Evolutionary conservation across 1,140 invertebrate species (phyloP), one percentile per base, ranked within the genome.

Genomic region (Bombus polaris): DNA sequence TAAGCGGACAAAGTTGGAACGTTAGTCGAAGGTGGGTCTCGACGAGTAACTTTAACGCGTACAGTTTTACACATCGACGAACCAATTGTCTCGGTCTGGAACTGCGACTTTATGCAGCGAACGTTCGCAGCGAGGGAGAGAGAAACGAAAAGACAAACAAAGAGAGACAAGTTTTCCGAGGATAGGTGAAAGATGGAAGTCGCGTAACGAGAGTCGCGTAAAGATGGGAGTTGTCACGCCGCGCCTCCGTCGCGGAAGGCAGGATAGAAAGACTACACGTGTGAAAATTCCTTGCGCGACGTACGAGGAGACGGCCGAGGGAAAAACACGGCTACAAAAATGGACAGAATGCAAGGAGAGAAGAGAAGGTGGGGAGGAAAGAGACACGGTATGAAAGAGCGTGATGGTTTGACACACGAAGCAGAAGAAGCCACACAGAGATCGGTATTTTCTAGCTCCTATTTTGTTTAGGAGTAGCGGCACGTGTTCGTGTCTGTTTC

Each of bases 221-320:
- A 12, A n/a, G 18, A 53, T 13, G 77, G 66, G 66, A 74, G 39
- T 88, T 57, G 62, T 75, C 93, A 92, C 93, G 94, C 77, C 94
- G 94, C 93, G 94, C 62, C 62, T 94, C 92, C 82, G 88, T 93
- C 89, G 92, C 92, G 91, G 91, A 94, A 94, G 93, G 91, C 32
- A 5, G 18, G 18, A 25, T 5, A 35, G n/a, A 18, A 18, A 92
- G 90, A 92, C 72, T 87, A 92, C 57, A 91, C 92, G 92, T 91
- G 92, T 94, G 93, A 93, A 94, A 93, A 92, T 90, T 87, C 80
- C 83, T 89, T 73, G 87, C 87, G 87, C 79, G 88, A 57, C 73
- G 74, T 18, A 82, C 22, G 53, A 86, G 18, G 53, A 53, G 47
- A 53, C 47, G 18, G 47, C 6, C 47, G 47, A 53, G 47, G 47